Evolutionary conservation across 2,113 vertebrate genomes (phyloP), one percentile per base, ranked within the genome.

Genomic region (Toxotes jaculatrix): DNA sequence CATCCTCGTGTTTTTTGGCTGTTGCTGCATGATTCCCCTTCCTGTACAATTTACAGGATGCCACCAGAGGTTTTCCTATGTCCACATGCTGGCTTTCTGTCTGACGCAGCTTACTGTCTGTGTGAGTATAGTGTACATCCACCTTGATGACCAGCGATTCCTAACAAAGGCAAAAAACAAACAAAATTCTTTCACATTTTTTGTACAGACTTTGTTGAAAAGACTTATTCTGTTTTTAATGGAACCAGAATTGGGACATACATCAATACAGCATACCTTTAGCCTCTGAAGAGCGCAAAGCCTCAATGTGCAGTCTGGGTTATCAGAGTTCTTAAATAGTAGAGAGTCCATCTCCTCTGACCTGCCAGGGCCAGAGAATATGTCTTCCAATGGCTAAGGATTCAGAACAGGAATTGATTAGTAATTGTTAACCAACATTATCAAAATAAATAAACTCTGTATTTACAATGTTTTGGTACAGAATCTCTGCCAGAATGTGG

Each of bases 281-380:
- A 96, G 94, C 71, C 92, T 97, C 82, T 97, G 97, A 34, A 97
- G 95, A 59, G 90, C 93, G 14, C 93, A 95, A 38, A 97, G 94
- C 75, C 94, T 92, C 10, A 97, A 66, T 66, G 90, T 70, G 0
- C 93, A 95, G 86, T 96, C 95, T 23, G 92, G 76, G 55, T 91
- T 90, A 23, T 94, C 77, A 57, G 42, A 75, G 32, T 83, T 87
- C 61, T 60, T 91, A 1, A 94, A 56, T 0, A 97, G 83, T 7
- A 97, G 89, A 43, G 93, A 93, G 66, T 96, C 93, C 82, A 95
- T 90, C 0, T 93, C 95, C 5, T 93, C 91, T n/a, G 92, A 93
- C n/a, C 19, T 64, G 42, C 81, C 92, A 11, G 91, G 63, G n/a
- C 84, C 84, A 1, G 88, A 88, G 57, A 95, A 92, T 72, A 91